Conservation (phyloP, 2,797 vertebrate species). For the Spinibarbus caldwelli region DNA sequence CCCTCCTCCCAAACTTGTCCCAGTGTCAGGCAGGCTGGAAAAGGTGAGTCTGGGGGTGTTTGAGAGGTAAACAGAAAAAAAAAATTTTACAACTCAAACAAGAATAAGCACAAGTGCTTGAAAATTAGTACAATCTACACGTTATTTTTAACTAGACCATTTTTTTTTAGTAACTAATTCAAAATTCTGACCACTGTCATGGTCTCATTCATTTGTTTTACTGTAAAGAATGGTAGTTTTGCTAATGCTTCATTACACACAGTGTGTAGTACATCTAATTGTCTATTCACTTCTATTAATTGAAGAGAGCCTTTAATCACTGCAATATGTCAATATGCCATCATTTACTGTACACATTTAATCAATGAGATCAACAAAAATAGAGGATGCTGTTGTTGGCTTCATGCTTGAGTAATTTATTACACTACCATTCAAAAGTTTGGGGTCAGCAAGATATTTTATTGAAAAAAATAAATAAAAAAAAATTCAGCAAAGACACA, state of each 20-base stretch:
- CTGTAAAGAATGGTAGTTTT: neutral
- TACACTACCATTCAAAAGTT: neutral
- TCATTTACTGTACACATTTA: conserved; percentile 62
- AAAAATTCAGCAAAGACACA: neutral
- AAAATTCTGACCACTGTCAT: neutral
- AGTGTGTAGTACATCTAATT: neutral
- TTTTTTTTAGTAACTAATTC: neutral
- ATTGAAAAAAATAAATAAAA: too few species aligned
- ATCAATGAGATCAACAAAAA: conserved; percentile 59
- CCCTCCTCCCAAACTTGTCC: conserved; percentile 94
- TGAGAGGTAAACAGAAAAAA: neutral
- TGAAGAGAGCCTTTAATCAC: conserved; percentile 62
- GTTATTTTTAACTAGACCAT: neutral
- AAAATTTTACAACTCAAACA: neutral
- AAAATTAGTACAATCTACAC: neutral
- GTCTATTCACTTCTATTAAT: conserved; percentile 64
- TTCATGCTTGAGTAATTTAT: neutral
- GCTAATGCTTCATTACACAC: neutral
- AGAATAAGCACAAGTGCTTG: neutral
- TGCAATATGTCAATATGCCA: conserved; percentile 64
- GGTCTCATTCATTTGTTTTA: conserved; percentile 66
- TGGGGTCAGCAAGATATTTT: neutral
- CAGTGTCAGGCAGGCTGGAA: conserved; percentile 94
- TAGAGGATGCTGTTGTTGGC: neutral
- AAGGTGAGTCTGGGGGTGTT: conserved; percentile 80